Percentiles rank a stretch among this genome's conserved stretches.
Conservation (phyloP, 2,888 invertebrate species). For the Pseudococcus viburni region DNA sequence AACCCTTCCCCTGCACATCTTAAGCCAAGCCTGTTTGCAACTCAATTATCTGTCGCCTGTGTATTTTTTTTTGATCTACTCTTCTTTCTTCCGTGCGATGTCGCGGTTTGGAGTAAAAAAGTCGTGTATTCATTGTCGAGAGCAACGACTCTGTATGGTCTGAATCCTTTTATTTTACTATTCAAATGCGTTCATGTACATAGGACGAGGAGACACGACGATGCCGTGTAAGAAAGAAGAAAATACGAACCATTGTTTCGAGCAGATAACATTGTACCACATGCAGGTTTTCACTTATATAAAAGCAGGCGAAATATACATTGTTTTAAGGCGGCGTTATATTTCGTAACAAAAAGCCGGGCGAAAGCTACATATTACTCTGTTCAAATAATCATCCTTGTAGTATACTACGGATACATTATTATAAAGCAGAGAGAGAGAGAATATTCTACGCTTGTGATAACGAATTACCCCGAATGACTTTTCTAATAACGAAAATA, state of each 20-base stretch:
- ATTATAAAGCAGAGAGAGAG: background rate
- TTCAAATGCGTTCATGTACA: no score
- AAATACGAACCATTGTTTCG: conserved; percentile 7
- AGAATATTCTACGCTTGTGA: background rate
- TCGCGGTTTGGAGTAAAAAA: no score
- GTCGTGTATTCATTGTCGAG: no score
- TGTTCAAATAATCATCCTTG: conserved; percentile 2
- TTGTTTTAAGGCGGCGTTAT: conserved; percentile 23
- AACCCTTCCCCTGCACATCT: no score
- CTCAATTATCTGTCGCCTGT: background rate
- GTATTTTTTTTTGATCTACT: background rate
- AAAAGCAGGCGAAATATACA: conserved; percentile 19
- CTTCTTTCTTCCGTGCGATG: no score
- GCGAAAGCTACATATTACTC: conserved; percentile 2
- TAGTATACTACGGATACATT: background rate
- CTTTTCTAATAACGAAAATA: conserved; percentile 35
- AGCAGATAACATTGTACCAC: conserved; percentile 38
- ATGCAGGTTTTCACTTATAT: conserved; percentile 26
- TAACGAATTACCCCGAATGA: background rate
- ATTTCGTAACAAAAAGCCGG: conserved; percentile 18
- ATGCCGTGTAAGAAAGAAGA: background rate
- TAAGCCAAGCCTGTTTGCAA: background rate
- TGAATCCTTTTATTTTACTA: no score
- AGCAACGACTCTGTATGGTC: no score
- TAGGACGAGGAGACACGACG: no score